Evolutionary conservation across 2,113 vertebrate genomes (phyloP), one percentile per base, ranked within the genome.

Genomic region (Dipodomys stephensi): DNA sequence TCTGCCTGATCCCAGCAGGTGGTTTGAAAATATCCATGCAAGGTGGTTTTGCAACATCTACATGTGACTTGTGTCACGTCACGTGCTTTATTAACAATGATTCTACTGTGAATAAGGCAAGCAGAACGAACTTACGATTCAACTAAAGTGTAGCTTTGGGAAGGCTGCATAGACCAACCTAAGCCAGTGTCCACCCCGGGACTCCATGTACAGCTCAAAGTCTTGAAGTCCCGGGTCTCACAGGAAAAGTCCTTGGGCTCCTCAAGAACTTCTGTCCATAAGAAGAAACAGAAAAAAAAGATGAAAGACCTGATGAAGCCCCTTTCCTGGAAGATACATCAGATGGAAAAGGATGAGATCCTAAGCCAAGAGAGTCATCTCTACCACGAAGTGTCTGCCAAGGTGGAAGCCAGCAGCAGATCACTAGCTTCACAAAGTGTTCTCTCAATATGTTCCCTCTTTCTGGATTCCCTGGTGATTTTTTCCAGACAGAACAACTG

Each of bases 131-230:
- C 98, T 97, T 95, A 98, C 98, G 78, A 91, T 95, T 98, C 90
- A 83, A 82, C 96, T 87, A 98, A 87, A 7, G 65, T 95, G 23
- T 98, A 97, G 18, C 2, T 77, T 85, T 80, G 64, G 62, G 57
- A 83, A 90, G 2, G 0, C 0, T 0, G 57, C 4, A 62, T 15
- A 57, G 49, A 1, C 73, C 32, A 84, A 18, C 0, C 4, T 53
- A 98, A 85, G 68, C 92, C 49, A 0, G 96, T 97, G 27, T 95
- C 65, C 28, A 4, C 6, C 87, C 96, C 97, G 27, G 95, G 57
- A n/a, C 64, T 90, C 98, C 98, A 99, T 28, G 96, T 97, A 92
- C 98, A 99, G 0, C 35, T 97, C 93, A 98, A 25, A 28, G 2
- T 97, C 89, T 69, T 93, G 67, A 98, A 78, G 87, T 98, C 98